Conservation (phyloP, 2,888 invertebrate species). For the Conomelus anceps region DNA sequence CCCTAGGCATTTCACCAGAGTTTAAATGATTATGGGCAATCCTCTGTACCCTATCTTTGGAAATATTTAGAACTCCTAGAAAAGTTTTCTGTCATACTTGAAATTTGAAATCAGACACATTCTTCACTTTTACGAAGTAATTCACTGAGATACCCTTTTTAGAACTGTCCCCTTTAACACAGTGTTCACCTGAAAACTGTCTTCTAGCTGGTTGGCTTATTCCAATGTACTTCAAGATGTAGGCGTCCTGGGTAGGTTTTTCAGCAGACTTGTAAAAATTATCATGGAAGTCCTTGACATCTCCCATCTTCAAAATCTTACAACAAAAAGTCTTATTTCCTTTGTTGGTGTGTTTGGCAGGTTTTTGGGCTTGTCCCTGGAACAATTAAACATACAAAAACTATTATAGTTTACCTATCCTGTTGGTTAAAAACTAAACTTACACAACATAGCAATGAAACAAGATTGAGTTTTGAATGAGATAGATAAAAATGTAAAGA, state of each 20-base stretch:
- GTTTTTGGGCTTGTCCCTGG: background rate
- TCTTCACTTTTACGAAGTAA: background rate
- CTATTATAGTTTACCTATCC: background rate
- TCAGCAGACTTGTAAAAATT: background rate
- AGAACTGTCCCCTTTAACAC: background rate
- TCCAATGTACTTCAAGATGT: constrained; percentile 4
- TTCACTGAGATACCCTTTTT: constrained; percentile 1
- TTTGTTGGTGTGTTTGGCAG: background rate
- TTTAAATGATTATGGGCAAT: constrained; percentile 1
- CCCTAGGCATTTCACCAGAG: constrained; percentile 5
- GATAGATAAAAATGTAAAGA: background rate
- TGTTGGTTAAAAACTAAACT: background rate
- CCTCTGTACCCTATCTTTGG: background rate
- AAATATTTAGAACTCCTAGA: constrained; percentile 1
- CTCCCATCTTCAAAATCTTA: constrained; percentile 1
- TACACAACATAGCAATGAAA: background rate
- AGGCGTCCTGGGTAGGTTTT: background rate
- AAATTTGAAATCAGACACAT: constrained; percentile 2
- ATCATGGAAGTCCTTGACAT: background rate
- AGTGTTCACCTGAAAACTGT: no score
- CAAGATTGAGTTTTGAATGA: background rate
- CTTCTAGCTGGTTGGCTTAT: constrained; percentile 5
- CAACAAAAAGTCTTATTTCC: background rate
- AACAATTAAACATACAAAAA: background rate
- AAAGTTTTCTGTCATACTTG: constrained; percentile 2